Evolutionary conservation across 2,113 vertebrate genomes (phyloP), one percentile per base, ranked within the genome.

Genomic region (Scytalopus superciliaris): DNA sequence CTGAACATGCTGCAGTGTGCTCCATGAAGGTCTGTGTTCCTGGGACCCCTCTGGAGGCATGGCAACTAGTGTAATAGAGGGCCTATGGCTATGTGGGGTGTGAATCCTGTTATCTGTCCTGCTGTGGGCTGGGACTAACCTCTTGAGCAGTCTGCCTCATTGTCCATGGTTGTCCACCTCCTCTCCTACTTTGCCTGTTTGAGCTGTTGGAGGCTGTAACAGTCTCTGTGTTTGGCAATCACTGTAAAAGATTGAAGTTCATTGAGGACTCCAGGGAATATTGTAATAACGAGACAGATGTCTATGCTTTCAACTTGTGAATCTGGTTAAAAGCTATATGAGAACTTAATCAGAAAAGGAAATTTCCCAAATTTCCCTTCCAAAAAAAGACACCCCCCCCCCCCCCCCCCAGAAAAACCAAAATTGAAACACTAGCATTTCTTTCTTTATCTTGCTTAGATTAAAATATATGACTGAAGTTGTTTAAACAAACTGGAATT

Each of bases 21-120:
- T 98, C 98, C 70, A 97, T 94, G 1, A 99, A 98, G 98, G 99
- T 99, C 88, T 66, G 95, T 93, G 73, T 7, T 70, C 23, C 33
- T 28, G 18, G 19, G 72, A 53, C 42, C 35, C 31, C 31, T 35
- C 68, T 59, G 35, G 33, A 23, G 67, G 28, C 2, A 3, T 6
- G 40, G 37, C 73, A 47, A 0, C 24, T 40, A 8, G 50, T 0
- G 2, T 19, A 14, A 5, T 14, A 76, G n/a, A n/a, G 64, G 60
- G n/a, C 10, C 88, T 86, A 6, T 0, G 6, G 68, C 24, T 33
- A 0, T 0, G 7, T 27, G 31, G 53, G 18, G 6, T 59, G 25
- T 52, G 44, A 72, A 67, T 79, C 44, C 44, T 2, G 2, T 55
- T 87, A 53, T 45, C 28, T 10, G 2, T 76, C 45, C 70, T 62